phyloP scores from a whole-genome alignment of 2,888 invertebrate species.

The Scaptomyza reducta region DNA sequence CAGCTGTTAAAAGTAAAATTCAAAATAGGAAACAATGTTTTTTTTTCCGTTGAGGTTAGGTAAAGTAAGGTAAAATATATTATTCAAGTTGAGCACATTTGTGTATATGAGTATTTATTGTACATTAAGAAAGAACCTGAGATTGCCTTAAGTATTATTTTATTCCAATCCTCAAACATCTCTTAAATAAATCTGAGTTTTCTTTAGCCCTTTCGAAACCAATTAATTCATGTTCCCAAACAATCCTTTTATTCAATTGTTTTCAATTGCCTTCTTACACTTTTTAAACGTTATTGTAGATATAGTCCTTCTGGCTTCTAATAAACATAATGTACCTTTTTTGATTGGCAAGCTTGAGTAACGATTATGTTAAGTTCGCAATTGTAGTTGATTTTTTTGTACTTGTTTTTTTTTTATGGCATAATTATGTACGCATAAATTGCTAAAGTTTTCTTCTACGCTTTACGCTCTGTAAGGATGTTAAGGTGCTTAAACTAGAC shows the following conservation, averaged over 20 bases:
- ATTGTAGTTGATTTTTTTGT: conserved; percentile 36
- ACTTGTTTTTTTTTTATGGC: conserved; percentile 11
- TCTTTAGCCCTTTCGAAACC: too few species aligned
- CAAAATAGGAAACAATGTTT: conserved; percentile 68
- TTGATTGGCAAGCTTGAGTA: not conserved
- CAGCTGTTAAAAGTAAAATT: conserved; percentile 37
- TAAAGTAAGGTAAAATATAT: conserved; percentile 7
- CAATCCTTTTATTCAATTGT: not conserved
- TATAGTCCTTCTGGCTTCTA: too few species aligned
- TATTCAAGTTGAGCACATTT: conserved; percentile 26
- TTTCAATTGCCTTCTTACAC: not conserved
- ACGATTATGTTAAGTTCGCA: not conserved
- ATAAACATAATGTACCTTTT: too few species aligned
- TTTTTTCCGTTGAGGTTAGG: conserved; percentile 42
- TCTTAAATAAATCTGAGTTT: too few species aligned
- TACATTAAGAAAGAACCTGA: not conserved
- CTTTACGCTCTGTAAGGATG: conserved; percentile 39
- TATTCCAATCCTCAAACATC: not conserved
- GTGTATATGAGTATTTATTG: not conserved
- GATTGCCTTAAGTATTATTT: not conserved
- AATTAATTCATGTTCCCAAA: not conserved
- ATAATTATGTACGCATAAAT: conserved; percentile 81
- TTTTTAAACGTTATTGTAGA: too few species aligned
- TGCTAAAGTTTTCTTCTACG: conserved; percentile 79
- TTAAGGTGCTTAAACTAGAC: conserved; percentile 43